Evolutionary conservation across 2,113 vertebrate genomes (phyloP).

Genomic region (Trematomus loennbergii): DNA sequence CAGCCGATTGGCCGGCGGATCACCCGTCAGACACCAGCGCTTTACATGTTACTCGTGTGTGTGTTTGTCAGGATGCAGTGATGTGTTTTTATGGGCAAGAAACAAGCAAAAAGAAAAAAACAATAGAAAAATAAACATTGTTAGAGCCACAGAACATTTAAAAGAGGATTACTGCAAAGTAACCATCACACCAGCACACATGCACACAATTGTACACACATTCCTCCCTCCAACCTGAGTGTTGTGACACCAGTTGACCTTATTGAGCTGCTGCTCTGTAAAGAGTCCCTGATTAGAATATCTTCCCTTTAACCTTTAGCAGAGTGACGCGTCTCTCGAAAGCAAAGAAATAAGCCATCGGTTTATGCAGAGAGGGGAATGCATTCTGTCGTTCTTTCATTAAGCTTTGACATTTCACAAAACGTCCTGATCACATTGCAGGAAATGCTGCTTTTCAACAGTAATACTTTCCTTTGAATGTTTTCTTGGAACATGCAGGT

Average conservation of each 20-base stretch:
- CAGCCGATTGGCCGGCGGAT: slow-evolving; percentile 90
- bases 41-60: slow-evolving; percentile 55
- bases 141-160: slow-evolving; percentile 8
- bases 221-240: slow-evolving; percentile 59
- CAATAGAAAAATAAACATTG: not conserved
- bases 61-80: not conserved
- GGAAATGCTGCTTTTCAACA: slow-evolving; percentile 39
- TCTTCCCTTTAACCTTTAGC: slow-evolving; percentile 82
- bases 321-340: slow-evolving; percentile 67
- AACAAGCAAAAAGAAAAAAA: not conserved
- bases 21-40: slow-evolving; percentile 90
- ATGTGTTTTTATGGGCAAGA: slow-evolving; percentile 17
- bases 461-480: slow-evolving; percentile 4
- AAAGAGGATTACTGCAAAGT: slow-evolving; percentile 32
- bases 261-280: slow-evolving; percentile 81
- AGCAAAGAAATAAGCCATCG: slow-evolving; percentile 64
- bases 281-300: slow-evolving; percentile 84
- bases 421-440: slow-evolving; percentile 42
- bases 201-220: slow-evolving; percentile 47
- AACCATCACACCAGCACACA: not conserved
- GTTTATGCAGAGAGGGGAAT: slow-evolving; percentile 69
- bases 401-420: slow-evolving; percentile 67
- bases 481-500: slow-evolving; percentile 55
- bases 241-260: slow-evolving; percentile 82
- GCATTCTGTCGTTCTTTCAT: slow-evolving; percentile 67